These are phyloP conservation scores for Aulostomus chinensis DNA, from an alignment of 2,797 vertebrate genomes.

Conservation along the genomic window DNA sequence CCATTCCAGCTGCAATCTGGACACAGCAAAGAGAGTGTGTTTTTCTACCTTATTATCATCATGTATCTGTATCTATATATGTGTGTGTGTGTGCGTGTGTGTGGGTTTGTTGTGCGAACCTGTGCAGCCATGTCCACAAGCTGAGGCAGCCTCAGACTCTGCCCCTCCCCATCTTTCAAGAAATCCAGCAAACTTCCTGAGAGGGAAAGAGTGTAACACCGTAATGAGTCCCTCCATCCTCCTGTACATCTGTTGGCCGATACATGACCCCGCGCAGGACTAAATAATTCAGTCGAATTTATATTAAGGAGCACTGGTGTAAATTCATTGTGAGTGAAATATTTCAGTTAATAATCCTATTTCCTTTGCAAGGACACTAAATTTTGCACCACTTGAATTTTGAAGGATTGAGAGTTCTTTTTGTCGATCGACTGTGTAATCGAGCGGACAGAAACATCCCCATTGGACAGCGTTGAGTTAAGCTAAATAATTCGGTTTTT, in stretches of 20 bases:
- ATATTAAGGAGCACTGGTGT: too few species aligned
- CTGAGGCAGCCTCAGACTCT: constrained; percentile 88
- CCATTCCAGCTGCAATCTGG: constrained; percentile 94
- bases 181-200: constrained; percentile 96
- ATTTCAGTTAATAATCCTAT: neutral
- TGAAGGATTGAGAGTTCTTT: too few species aligned
- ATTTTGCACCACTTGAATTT: neutral
- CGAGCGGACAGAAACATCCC: too few species aligned
- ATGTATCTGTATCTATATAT: neutral
- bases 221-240: too few species aligned
- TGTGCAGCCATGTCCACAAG: constrained; percentile 97
- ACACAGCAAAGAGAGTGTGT: neutral
- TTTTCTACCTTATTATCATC: neutral
- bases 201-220: neutral
- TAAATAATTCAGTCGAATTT: too few species aligned
- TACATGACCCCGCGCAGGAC: too few species aligned
- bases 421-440: too few species aligned
- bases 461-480: too few species aligned
- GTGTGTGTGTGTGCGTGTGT: neutral
- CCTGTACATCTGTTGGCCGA: too few species aligned
- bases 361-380: neutral
- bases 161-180: constrained; percentile 89
- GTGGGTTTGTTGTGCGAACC: constrained; percentile 70
- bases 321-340: neutral
- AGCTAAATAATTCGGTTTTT: too few species aligned